Base-by-base conservation (phyloP, 1,140 invertebrate genomes). In the Sminthurides bifidus region DNA sequence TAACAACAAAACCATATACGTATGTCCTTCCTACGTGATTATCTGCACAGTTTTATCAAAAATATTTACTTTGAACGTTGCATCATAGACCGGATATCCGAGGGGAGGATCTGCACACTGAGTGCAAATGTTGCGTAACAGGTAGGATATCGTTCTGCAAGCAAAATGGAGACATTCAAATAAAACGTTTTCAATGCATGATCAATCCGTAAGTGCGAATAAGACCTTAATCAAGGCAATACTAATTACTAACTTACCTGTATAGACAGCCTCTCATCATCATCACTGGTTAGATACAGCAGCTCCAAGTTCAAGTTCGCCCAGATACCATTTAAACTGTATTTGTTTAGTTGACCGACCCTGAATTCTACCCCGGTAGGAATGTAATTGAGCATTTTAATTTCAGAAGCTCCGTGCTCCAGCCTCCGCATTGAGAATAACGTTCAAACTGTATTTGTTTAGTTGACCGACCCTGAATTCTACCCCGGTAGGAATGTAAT, bases 231-330 rank as follows among this genome's bases (percentile, higher is more conserved):
- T n/a, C n/a, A n/a, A n/a, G 19, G 21, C 37, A 19, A 35, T 35
- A 14, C 8, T 6, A 8, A 37, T 33, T 37, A 14, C 6, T 8
- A 26, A 48, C 37, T 12, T 57, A 70, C 68, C 62, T 71, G 70
- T 56, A 78, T 78, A 52, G 73, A 75, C 67, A 76, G 77, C 46
- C 76, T 65, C 61, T 78, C 76, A 59, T 77, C 76, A 61, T 78
- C 76, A 68, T 77, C 76, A 61, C 76, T 77, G 29, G 76, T 77
- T 45, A 78, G 66, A 61, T 77, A 77, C 2, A 77, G 66, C 14
- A 77, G 65, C 65, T 78, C 76, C 38, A 75, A 64, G 50, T 70
- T 72, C 4, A 77, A 68, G 54, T 74, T 75, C 4, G 74, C 68
- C 76, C 76, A 78, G 63, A 77, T 70, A 2, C 72, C 73, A 12